Conservation (phyloP, 1,140 invertebrate genomes). For the Tetragnatha versicolor region DNA sequence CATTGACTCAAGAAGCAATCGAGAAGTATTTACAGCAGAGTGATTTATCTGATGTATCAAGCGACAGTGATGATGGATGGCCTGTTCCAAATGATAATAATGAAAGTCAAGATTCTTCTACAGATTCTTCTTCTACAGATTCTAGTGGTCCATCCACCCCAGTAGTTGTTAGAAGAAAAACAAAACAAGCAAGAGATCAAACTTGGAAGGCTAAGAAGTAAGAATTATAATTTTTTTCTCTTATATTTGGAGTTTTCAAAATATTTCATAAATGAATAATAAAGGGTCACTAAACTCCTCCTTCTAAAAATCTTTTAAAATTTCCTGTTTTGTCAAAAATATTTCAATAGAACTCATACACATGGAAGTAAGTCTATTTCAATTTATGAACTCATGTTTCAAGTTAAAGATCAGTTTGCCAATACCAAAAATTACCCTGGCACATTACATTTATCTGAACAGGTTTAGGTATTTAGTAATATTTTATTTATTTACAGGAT, state of each 20-base stretch:
- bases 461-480: neutral
- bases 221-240: neutral
- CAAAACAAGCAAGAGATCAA: neutral
- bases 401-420: no score
- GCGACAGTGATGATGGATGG: neutral
- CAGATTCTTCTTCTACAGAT: no score
- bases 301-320: no score
- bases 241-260: no score
- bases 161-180: no score
- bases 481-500: neutral
- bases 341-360: no score
- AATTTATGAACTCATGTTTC: no score
- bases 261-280: neutral
- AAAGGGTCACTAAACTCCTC: neutral
- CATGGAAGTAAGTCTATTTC: no score
- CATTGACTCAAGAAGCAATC: neutral
- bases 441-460: no score
- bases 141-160: neutral
- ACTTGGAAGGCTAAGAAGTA: neutral
- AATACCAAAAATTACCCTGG: no score
- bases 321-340: no score
- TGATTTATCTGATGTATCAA: neutral
- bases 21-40: neutral
- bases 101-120: neutral
- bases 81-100: neutral